A percentile compares a stretch with the other conserved stretches of the same genome.
phyloP scores from a whole-genome alignment of 2,113 vertebrate species.

The Oxygymnocypris stewartii region DNA sequence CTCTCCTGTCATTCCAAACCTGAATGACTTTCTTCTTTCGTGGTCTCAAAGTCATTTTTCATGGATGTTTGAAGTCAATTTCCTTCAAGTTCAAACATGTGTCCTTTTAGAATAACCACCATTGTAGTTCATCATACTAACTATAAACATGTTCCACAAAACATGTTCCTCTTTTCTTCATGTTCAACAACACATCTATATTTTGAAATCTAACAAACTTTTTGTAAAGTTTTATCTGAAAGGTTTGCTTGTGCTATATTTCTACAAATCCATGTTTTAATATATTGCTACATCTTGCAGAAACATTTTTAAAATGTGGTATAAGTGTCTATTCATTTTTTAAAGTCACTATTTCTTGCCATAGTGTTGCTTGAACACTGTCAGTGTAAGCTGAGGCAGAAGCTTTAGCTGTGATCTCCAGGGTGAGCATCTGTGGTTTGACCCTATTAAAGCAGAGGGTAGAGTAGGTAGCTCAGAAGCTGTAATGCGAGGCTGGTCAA shows the following conservation, averaged over 20 bases:
- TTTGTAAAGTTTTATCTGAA: not conserved
- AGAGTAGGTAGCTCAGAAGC: slow-evolving; percentile 10
- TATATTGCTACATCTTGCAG: not conserved
- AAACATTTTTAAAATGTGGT: not conserved
- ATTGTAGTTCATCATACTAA: not conserved
- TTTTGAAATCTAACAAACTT: not conserved
- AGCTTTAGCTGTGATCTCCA: not conserved
- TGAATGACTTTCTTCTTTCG: not conserved
- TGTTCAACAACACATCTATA: not conserved
- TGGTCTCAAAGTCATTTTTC: too few relatives aligned
- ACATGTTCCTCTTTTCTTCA: not conserved
- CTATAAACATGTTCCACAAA: slow-evolving; percentile 1
- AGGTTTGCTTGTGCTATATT: not conserved
- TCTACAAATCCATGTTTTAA: not conserved
- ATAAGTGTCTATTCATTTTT: not conserved
- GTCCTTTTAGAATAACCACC: not conserved
- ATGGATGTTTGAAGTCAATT: too few relatives aligned
- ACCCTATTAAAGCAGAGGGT: slow-evolving; percentile 47
- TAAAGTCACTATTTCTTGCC: not conserved
- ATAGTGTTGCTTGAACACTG: not conserved
- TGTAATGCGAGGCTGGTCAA: slow-evolving; percentile 33
- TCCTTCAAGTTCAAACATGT: too few relatives aligned
- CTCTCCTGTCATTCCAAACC: not conserved
- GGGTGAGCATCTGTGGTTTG: slow-evolving; percentile 49
- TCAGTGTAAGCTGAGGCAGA: not conserved